These are phyloP conservation scores for Corythornis vintsioides DNA, from an alignment of 2,113 vertebrate species.

Conservation along the genomic window DNA sequence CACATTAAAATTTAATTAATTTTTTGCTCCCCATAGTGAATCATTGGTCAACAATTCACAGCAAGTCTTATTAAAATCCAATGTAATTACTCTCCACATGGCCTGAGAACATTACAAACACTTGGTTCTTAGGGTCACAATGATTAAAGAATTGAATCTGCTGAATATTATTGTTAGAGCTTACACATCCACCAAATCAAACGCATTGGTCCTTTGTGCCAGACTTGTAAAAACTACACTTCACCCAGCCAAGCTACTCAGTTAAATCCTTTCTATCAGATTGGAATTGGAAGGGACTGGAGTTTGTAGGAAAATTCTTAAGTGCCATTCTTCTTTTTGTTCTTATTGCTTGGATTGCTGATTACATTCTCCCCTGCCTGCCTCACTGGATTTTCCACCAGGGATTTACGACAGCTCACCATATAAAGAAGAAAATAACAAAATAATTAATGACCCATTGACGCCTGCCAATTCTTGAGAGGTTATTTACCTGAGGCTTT, in stretches of 20 bases:
- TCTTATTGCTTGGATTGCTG: constrained; percentile 41
- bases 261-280: constrained; percentile 54
- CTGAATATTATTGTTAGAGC: constrained; percentile 47
- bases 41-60: constrained; percentile 66
- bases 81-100: constrained; percentile 42
- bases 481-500: constrained; percentile 64
- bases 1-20: constrained; percentile 64
- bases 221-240: constrained; percentile 32
- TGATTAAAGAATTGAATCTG: constrained; percentile 65
- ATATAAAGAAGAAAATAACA: constrained; percentile 49
- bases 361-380: constrained; percentile 42
- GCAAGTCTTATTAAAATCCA: constrained; percentile 55
- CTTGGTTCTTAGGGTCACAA: constrained; percentile 53
- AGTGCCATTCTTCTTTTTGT: constrained; percentile 56
- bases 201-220: constrained; percentile 27
- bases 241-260: constrained; percentile 44
- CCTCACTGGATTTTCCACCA: constrained; percentile 42
- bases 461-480: constrained; percentile 63
- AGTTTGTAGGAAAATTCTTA: constrained; percentile 50
- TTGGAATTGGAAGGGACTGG: constrained; percentile 64
- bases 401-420: constrained; percentile 42
- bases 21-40: constrained; percentile 15
- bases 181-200: constrained; percentile 32
- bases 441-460: constrained; percentile 72
- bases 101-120: constrained; percentile 51